phyloP scores from a whole-genome alignment of 2,113 vertebrate species.

The Aegithalos caudatus region DNA sequence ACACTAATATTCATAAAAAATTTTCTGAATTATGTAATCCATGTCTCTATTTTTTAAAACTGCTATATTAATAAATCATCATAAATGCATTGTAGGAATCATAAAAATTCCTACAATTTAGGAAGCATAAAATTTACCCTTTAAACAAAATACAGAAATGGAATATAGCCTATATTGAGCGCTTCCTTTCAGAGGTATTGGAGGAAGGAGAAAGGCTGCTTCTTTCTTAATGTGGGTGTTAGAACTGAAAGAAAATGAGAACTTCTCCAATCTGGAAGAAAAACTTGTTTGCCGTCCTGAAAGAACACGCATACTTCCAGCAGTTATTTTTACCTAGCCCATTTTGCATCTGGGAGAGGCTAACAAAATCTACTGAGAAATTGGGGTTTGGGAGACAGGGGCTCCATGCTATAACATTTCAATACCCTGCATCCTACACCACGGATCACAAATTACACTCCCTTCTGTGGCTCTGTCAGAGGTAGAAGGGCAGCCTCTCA shows the following conservation, averaged over 20 bases:
- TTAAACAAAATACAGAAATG: neutral
- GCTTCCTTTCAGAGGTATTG: neutral
- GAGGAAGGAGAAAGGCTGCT: neutral
- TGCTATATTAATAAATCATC: neutral
- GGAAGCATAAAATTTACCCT: neutral
- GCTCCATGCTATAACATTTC: fast-evolving
- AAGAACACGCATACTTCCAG: neutral
- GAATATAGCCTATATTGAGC: neutral
- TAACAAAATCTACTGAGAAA: neutral
- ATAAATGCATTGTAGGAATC: neutral
- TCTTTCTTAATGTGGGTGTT: neutral
- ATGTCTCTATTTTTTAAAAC: neutral
- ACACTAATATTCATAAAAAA: neutral
- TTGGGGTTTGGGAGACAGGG: neutral
- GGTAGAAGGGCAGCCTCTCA: neutral
- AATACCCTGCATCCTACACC: neutral
- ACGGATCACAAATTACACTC: neutral
- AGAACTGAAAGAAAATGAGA: neutral
- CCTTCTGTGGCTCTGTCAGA: neutral
- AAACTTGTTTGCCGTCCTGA: neutral
- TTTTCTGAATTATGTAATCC: neutral
- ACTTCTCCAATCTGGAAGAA: neutral
- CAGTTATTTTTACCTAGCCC: neutral
- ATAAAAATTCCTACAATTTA: too few relatives aligned
- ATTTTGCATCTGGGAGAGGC: neutral